Conservation (phyloP, 1,140 invertebrate species). For the Scaptomyza hsui region DNA sequence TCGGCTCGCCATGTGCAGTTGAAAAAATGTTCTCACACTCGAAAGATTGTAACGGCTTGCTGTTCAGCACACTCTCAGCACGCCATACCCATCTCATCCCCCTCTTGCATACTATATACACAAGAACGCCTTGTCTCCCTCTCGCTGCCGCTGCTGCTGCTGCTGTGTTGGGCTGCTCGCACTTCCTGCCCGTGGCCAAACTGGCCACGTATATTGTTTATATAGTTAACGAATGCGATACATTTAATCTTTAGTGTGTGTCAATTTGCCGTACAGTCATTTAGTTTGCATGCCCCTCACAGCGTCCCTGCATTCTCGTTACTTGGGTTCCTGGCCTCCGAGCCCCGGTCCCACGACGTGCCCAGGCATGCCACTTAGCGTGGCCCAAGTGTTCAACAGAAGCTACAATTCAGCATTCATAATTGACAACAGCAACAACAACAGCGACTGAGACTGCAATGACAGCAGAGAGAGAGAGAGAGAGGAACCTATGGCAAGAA, state of each 20-base stretch:
- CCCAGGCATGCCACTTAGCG: constrained; percentile 77
- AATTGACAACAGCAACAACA: constrained; percentile 67
- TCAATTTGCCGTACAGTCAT: constrained; percentile 82
- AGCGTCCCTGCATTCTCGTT: constrained; percentile 24
- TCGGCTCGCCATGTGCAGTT: constrained; percentile 66
- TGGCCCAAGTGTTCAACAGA: constrained; percentile 79
- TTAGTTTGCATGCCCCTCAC: constrained; percentile 75
- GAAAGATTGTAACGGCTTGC: constrained; percentile 76
- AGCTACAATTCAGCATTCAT: constrained; percentile 82
- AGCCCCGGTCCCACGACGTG: constrained; percentile 71
- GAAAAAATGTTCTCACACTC: constrained; percentile 78
- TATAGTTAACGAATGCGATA: constrained; percentile 83
- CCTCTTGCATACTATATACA: not conserved
- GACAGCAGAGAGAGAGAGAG: constrained; percentile 21
- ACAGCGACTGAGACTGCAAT: constrained; percentile 17
- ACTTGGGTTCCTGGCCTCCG: constrained; percentile 35
- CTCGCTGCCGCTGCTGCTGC: not conserved
- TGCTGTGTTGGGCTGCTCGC: constrained; percentile 34
- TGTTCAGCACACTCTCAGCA: constrained; percentile 76
- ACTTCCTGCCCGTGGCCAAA: constrained; percentile 64
- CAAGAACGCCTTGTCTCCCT: not conserved
- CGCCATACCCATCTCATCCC: constrained; percentile 38
- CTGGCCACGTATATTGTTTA: constrained; percentile 79
- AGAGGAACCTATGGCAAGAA: constrained; percentile 53
- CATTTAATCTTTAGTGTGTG: constrained; percentile 83